A percentile compares a stretch with the other conserved stretches of the same genome.
phyloP scores from a whole-genome alignment of 2,113 vertebrate genomes.

The Percopsis transmontana region DNA sequence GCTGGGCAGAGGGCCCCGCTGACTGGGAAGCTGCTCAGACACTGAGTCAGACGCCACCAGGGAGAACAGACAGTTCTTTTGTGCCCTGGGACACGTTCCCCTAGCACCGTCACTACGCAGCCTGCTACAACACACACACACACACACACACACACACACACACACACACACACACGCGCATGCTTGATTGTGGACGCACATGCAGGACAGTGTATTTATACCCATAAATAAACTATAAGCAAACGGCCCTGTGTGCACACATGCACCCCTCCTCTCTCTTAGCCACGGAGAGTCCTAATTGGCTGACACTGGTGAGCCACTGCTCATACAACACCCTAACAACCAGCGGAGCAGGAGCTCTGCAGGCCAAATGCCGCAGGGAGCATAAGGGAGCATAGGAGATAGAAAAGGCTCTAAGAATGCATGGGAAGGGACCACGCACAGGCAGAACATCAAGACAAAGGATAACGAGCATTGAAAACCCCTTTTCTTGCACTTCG shows the following conservation, averaged over 20 bases:
- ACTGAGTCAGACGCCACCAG: conserved; percentile 76
- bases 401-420: not conserved
- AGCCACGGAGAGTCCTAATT: conserved; percentile 27
- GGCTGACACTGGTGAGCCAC: conserved; percentile 18
- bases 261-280: not conserved
- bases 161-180: not conserved
- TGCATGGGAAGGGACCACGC: conserved; percentile 15
- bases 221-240: not conserved
- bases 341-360: not conserved
- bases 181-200: too few species aligned
- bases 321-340: conserved; percentile 13
- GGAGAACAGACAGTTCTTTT: conserved; percentile 69
- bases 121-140: not conserved
- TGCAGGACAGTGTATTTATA: not conserved
- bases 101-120: conserved; percentile 39
- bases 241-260: not conserved
- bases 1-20: conserved; percentile 64
- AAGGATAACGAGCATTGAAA: not conserved
- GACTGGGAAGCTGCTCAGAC: conserved; percentile 75
- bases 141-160: not conserved
- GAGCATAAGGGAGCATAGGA: not conserved
- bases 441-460: conserved; percentile 15
- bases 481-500: too few species aligned
- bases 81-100: conserved; percentile 63
- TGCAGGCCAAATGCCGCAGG: not conserved